Evolutionary conservation across 2,797 vertebrate genomes (phyloP).

Genomic region (Sebastes diaconus): DNA sequence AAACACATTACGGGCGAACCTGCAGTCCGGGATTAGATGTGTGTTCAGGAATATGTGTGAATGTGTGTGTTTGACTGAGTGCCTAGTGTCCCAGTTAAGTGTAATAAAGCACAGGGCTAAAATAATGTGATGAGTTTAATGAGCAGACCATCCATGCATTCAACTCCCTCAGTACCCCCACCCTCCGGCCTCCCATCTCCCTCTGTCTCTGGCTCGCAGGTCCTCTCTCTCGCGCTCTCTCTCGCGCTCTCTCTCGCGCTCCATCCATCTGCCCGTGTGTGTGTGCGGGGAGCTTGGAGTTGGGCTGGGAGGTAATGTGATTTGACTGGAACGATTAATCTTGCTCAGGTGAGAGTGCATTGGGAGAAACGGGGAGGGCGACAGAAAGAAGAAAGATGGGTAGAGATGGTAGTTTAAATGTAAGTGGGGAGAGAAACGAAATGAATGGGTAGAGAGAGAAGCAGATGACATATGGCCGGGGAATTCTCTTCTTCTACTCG

Average conservation of each 20-base stretch:
- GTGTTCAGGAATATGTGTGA: conserved; percentile 22
- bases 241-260: not conserved
- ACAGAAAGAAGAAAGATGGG: conserved; percentile 62
- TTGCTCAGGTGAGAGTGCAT: conserved; percentile 79
- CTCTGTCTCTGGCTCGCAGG: conserved; percentile 29
- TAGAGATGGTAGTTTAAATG: conserved; percentile 52
- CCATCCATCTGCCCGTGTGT: not conserved
- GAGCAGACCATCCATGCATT: conserved; percentile 77
- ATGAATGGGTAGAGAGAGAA: conserved; percentile 18
- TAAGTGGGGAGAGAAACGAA: conserved; percentile 43
- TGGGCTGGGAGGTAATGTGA: conserved; percentile 78
- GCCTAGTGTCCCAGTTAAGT: conserved; percentile 75
- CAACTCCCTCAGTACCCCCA: conserved; percentile 45
- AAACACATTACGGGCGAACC: conserved; percentile 60
- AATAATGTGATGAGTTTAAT: conserved; percentile 83
- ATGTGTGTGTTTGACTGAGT: conserved; percentile 62
- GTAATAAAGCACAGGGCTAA: conserved; percentile 79
- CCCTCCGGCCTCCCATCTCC: conserved; percentile 34
- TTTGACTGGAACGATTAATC: conserved; percentile 83
- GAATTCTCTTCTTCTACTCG: conserved; percentile 28
- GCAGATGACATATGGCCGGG: conserved; percentile 14
- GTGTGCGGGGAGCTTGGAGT: conserved; percentile 39
- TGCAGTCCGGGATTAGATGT: conserved; percentile 42
- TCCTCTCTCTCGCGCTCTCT: not conserved
- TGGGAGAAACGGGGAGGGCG: conserved; percentile 64